Evolutionary conservation across 2,797 vertebrate genomes (phyloP).

Genomic region (Urosaurus nigricauda): DNA sequence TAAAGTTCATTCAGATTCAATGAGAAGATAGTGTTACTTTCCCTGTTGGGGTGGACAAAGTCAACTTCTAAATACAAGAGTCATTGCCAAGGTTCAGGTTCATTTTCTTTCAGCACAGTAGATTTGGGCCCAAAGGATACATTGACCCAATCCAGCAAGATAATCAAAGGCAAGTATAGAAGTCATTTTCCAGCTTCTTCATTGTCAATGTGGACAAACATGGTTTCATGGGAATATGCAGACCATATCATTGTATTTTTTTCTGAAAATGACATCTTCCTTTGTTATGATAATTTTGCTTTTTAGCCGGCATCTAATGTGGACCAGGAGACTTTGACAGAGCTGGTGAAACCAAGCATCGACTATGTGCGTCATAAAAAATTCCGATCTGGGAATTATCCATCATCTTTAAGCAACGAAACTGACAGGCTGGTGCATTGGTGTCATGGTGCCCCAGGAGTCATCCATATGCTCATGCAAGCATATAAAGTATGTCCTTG

Average conservation of each 20-base stretch:
- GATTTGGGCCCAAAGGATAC: not conserved
- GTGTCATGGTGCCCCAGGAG: conserved; percentile 95
- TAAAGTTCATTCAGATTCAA: no score
- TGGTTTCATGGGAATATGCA: not conserved
- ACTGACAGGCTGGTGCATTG: conserved; percentile 95
- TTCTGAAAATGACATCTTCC: not conserved
- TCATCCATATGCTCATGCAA: conserved; percentile 91
- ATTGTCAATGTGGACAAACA: no score
- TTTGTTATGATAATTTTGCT: conserved; percentile 1
- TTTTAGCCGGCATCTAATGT: conserved; percentile 88
- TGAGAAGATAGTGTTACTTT: not conserved
- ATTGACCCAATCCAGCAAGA: not conserved
- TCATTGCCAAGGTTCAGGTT: not conserved
- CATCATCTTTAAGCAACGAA: conserved; percentile 95
- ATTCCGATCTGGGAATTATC: conserved; percentile 96
- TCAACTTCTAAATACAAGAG: not conserved
- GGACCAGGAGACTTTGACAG: conserved; percentile 84
- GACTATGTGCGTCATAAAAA: conserved; percentile 96
- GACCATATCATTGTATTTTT: not conserved
- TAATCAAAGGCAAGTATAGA: not conserved
- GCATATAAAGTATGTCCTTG: conserved; percentile 87
- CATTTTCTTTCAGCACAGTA: not conserved
- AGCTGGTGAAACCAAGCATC: conserved; percentile 92
- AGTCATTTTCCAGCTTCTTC: not conserved
- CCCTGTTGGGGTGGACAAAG: not conserved